phyloP scores from a whole-genome alignment of 1,140 invertebrate genomes.

The Panagrolaimus sp. region DNA sequence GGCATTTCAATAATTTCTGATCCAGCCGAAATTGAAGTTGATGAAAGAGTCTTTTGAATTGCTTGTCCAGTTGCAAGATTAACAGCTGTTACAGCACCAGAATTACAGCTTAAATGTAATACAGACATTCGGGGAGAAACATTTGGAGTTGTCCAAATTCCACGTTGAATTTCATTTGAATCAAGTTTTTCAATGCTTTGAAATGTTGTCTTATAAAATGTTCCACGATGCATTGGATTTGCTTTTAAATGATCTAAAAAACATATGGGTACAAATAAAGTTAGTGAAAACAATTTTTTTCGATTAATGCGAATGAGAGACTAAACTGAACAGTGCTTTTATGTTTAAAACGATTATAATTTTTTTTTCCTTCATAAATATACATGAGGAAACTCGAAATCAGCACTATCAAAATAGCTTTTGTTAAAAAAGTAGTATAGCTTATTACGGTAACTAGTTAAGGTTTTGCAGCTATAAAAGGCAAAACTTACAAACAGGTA shows the following conservation, averaged over 20 bases:
- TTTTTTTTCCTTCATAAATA: no score
- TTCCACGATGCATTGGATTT: background rate
- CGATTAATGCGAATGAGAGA: no score
- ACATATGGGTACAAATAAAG: background rate
- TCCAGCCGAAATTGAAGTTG: background rate
- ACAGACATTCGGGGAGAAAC: background rate
- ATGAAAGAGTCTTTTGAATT: background rate
- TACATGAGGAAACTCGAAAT: no score
- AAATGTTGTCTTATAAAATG: background rate
- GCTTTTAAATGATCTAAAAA: conserved; percentile 3
- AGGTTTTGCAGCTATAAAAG: no score
- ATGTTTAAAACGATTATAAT: no score
- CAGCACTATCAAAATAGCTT: no score
- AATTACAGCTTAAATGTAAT: background rate
- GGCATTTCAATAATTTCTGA: background rate
- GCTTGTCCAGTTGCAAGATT: background rate
- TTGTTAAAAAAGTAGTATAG: no score
- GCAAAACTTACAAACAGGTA: background rate
- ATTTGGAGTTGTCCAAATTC: background rate
- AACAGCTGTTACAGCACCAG: background rate
- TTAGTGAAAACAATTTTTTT: conserved; percentile 3
- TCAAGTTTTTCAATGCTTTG: background rate
- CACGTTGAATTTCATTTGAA: background rate
- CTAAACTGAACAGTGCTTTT: no score
- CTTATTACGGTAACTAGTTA: no score